These are phyloP conservation scores for Accipiter virgatus DNA, from an alignment of 2,113 vertebrate species.

Conservation along the genomic window DNA sequence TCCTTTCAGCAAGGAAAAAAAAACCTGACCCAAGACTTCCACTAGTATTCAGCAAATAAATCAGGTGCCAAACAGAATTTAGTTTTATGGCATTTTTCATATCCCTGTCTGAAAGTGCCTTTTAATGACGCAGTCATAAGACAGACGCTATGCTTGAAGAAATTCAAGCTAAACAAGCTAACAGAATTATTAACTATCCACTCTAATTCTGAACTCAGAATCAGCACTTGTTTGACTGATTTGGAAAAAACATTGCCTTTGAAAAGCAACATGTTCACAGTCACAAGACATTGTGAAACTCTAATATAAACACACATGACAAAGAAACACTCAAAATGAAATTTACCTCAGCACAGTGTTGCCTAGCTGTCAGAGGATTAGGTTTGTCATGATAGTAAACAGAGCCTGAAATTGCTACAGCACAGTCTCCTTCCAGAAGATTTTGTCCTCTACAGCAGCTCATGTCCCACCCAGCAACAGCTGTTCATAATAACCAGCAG, in stretches of 20 bases:
- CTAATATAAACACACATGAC: not conserved
- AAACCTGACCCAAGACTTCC: not conserved
- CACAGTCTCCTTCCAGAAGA: slow-evolving; percentile 57
- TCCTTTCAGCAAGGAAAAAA: not conserved
- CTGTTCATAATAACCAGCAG: slow-evolving; percentile 57
- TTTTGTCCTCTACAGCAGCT: slow-evolving; percentile 43
- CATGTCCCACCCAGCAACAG: slow-evolving; percentile 52
- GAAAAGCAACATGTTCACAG: not conserved
- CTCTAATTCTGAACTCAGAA: not conserved
- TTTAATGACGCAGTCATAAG: not conserved
- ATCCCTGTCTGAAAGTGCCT: not conserved
- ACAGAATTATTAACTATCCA: not conserved
- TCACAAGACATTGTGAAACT: not conserved
- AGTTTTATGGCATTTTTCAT: not conserved
- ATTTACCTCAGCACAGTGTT: not conserved
- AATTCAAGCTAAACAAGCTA: not conserved
- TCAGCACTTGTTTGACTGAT: not conserved
- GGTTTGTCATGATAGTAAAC: not conserved
- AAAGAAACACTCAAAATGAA: not conserved
- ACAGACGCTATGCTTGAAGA: not conserved
- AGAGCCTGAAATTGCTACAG: not conserved
- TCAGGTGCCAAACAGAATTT: not conserved
- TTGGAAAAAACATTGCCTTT: not conserved
- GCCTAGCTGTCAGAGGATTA: not conserved
- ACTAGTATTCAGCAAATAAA: not conserved